Percentiles rank a stretch among this genome's conserved stretches.
Evolutionary conservation across 2,797 vertebrate species (phyloP).

Genomic region (Sphenodon punctatus): DNA sequence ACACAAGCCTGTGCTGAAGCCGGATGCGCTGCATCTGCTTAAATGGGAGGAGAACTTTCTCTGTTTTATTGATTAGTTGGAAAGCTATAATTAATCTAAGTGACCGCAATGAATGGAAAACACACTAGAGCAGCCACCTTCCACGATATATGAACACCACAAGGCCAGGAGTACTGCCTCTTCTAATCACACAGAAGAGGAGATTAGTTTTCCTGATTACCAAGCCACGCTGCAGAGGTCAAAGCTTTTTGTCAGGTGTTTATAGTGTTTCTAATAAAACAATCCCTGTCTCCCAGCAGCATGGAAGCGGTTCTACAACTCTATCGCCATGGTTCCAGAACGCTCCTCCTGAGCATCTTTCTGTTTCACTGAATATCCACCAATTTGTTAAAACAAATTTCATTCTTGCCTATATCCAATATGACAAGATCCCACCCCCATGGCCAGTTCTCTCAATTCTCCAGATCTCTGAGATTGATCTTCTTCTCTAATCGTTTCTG

Average conservation of each 20-base stretch:
- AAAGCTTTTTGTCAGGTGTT: no score
- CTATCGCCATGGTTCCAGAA: background rate
- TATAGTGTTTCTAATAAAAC: background rate
- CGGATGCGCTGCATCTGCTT: background rate
- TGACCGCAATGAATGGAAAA: no score
- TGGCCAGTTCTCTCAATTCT: no score
- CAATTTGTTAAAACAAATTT: no score
- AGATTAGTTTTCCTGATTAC: background rate
- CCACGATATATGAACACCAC: fast-evolving
- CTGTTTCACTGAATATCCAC: background rate
- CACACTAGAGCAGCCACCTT: background rate
- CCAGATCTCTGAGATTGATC: no score
- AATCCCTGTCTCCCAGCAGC: background rate
- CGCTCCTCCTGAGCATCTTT: background rate
- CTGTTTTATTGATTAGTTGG: background rate
- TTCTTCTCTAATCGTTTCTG: background rate
- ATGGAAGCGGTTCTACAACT: background rate
- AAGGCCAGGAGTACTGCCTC: background rate
- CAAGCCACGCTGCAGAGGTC: no score
- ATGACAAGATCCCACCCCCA: no score
- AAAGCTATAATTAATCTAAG: fast-evolving
- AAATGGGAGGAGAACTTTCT: background rate
- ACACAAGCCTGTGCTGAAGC: fast-evolving
- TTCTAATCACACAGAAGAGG: background rate
- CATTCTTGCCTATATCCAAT: background rate